These are phyloP conservation scores for Pseudomyrmex concolor DNA, from an alignment of 1,140 invertebrate species.

Conservation along the genomic window DNA sequence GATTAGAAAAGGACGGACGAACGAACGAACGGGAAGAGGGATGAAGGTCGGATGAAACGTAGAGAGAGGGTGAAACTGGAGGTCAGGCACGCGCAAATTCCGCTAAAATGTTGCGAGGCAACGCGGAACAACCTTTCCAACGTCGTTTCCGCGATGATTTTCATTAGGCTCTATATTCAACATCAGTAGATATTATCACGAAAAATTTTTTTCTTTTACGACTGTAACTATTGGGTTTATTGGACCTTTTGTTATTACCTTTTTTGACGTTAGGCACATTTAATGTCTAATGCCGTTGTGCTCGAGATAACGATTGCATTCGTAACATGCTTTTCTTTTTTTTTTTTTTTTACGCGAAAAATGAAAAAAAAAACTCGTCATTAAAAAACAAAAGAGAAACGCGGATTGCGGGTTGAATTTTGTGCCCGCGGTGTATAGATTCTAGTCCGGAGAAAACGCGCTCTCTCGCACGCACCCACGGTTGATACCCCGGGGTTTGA, in stretches of 20 bases:
- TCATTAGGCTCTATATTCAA: not conserved
- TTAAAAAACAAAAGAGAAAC: slow-evolving; percentile 9
- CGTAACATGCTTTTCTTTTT: not conserved
- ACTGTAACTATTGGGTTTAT: not conserved
- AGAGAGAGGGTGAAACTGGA: slow-evolving; percentile 57
- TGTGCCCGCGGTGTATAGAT: slow-evolving; percentile 74
- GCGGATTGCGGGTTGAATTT: slow-evolving; percentile 57
- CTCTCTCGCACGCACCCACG: slow-evolving; percentile 81
- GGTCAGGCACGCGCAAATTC: slow-evolving; percentile 79
- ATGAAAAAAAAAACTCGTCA: not conserved
- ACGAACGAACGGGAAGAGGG: slow-evolving; percentile 17
- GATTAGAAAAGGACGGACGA: slow-evolving; percentile 34
- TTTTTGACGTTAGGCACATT: not conserved
- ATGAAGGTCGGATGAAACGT: not conserved
- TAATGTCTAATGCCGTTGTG: not conserved
- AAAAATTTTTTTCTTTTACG: too few relatives aligned
- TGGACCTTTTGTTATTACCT: too few relatives aligned
- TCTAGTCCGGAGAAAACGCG: slow-evolving; percentile 75
- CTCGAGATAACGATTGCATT: not conserved
- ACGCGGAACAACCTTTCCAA: slow-evolving; percentile 62
- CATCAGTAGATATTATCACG: not conserved
- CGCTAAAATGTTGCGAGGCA: slow-evolving; percentile 68
- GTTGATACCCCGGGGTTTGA: slow-evolving; percentile 79
- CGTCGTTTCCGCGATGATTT: slow-evolving; percentile 39
- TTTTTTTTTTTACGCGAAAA: not conserved